Conservation (phyloP, 2,113 vertebrate species). For the Datnioides undecimradiatus region DNA sequence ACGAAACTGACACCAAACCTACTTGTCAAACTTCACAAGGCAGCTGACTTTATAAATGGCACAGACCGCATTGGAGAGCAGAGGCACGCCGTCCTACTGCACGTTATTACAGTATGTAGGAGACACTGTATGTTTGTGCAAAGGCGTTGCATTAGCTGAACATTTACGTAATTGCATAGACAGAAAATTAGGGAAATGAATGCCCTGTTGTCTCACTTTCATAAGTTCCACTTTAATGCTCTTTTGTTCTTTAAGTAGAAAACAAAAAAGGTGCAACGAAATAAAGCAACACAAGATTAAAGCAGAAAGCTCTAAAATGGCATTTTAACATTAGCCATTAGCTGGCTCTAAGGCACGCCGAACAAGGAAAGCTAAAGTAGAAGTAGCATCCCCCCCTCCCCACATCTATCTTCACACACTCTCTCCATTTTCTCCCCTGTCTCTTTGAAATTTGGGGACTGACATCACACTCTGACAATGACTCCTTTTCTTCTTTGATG, state of each 20-base stretch:
- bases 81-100: conserved; percentile 33
- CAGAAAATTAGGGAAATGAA: conserved; percentile 61
- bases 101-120: conserved; percentile 40
- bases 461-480: conserved; percentile 33
- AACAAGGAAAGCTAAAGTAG: conserved; percentile 70
- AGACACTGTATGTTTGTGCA: conserved; percentile 66
- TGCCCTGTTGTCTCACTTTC: conserved; percentile 51
- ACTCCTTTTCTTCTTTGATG: conserved; percentile 43
- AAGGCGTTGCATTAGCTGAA: conserved; percentile 58
- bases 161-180: conserved; percentile 73
- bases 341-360: conserved; percentile 80
- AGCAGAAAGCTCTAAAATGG: conserved; percentile 61
- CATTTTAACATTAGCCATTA: conserved; percentile 53
- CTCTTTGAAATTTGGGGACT: conserved; percentile 29
- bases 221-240: conserved; percentile 22
- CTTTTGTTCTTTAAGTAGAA: conserved; percentile 62
- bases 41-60: conserved; percentile 43
- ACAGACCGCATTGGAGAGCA: conserved; percentile 30
- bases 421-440: conserved; percentile 58
- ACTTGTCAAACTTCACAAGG: conserved; percentile 4
- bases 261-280: conserved; percentile 42
- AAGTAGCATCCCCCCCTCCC: conserved; percentile 47
- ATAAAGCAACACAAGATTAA: conserved; percentile 56
- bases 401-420: conserved; percentile 35
- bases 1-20: conserved; percentile 28